Base-by-base conservation (phyloP, 2,888 invertebrate species). In the Argynnis bischoffii region DNA sequence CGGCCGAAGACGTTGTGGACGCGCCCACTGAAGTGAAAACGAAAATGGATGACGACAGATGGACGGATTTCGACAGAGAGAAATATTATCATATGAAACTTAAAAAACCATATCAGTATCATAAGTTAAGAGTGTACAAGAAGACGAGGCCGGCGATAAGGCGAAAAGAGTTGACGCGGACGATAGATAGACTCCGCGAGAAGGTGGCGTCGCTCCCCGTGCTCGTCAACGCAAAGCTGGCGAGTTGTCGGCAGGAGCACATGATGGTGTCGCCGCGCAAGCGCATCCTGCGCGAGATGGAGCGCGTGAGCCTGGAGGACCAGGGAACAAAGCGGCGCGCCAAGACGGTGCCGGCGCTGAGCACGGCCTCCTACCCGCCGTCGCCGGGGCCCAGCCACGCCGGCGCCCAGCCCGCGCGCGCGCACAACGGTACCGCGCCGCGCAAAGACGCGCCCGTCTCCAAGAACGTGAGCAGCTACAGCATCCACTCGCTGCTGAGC, bases 401-500 rank as follows among this genome's bases (percentile, higher is more conserved):
- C 74, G 26, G 78, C 85, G 83, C 76, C 18, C 69, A 67, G 35
- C 35, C 35, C 35, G 35, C 78, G 71, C 81, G 81, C 68, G 63
- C 83, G 72, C 81, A 78, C 75, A 86, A 86, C 77, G 86, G 85
- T 74, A 75, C 81, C 84, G 80, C 81, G 65, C 79, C 83, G 54
- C 83, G 84, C 41, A 84, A 83, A 73, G 86, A 86, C 67, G 71
- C 81, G 67, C 78, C 87, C 67, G 82, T 84, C 47, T 77, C 87
- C 65, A 89, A 89, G 76, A 89, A 94, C 78, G 94, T 94, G 75
- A 95, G 96, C 87, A 96, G 96, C 84, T 97, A 97, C 90, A 97
- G 97, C 92, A 97, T 97, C 85, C 96, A 96, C 81, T 97, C 97
- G 73, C 93, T 97, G 83, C 92, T 97, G 78, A 95, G 96, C 70